Conservation (phyloP, 2,888 invertebrate species). For the Coelinius sp. region DNA sequence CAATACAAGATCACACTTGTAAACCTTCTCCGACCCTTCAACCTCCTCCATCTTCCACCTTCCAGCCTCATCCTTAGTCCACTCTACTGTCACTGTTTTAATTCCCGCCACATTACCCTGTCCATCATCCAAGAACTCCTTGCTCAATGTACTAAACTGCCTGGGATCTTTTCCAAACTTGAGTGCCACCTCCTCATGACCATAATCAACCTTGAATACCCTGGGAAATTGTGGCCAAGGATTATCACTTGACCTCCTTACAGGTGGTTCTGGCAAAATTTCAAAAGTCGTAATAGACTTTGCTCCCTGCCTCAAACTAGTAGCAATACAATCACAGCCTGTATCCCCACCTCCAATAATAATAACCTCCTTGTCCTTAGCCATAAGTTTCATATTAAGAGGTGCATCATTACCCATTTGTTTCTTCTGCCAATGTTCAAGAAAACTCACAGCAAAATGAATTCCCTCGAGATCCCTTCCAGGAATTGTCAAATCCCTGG, state of each 20-base stretch:
- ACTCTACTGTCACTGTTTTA: conserved; percentile 90
- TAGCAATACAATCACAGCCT: conserved; percentile 98
- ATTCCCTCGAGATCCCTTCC: conserved; percentile 93
- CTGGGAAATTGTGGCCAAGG: conserved; percentile 99
- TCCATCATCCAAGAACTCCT: conserved; percentile 94
- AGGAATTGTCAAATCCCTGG: conserved; percentile 88
- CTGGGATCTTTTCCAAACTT: conserved; percentile 94
- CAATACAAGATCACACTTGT: conserved; percentile 90
- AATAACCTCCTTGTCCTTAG: conserved; percentile 94
- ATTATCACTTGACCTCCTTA: conserved; percentile 86
- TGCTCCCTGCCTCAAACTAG: conserved; percentile 93
- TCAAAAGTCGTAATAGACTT: conserved; percentile 95
- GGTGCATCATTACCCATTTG: conserved; percentile 81
- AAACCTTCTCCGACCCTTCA: conserved; percentile 83
- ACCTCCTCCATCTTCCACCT: conserved; percentile 95
- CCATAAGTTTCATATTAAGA: conserved; percentile 75
- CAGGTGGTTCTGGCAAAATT: conserved; percentile 94
- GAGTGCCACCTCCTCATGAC: conserved; percentile 89
- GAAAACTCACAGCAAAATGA: conserved; percentile 97
- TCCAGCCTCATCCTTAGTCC: conserved; percentile 92
- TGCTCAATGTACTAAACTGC: conserved; percentile 92
- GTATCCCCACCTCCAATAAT: conserved; percentile 92
- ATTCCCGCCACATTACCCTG: conserved; percentile 92
- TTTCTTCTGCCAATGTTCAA: conserved; percentile 97
- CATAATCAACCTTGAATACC: conserved; percentile 97